Evolutionary conservation across 2,888 invertebrate genomes (phyloP), one percentile per base, ranked within the genome.

Genomic region (Epinotia ramella): DNA sequence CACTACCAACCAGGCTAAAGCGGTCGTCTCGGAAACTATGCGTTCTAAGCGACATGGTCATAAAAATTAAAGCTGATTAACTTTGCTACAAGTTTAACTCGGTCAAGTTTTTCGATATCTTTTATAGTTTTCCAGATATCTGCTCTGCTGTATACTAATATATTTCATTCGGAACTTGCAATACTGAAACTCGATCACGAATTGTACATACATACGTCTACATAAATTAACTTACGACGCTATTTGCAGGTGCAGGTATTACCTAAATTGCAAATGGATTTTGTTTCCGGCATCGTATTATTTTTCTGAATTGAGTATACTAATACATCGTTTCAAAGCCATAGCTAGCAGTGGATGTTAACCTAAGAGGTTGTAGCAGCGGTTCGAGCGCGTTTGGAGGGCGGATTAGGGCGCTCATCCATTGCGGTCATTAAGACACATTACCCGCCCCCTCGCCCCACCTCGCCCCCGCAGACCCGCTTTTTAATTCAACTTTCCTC

Each of bases 401-500:
- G 83, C 85, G 91, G 93, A 93, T 93, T 93, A 92, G 83, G 85
- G 78, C 84, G 88, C 88, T 92, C 91, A 93, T 92, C 93, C 92
- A 90, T 91, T 91, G 93, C 87, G 94, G 94, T 94, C 94, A 94
- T 94, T 94, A 94, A 94, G 94, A 93, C 90, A 93, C 93, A 93
- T 93, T 89, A 90, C 89, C 87, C 88, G 80, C 81, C 82, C 84
- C 81, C 73, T 69, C 70, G 73, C 77, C 79, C 77, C 81, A 68
- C 67, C 28, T 78, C 49, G 75, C 79, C 76, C 79, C 74, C 82
- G 81, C 86, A 85, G 84, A 87, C 88, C 89, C 89, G 89, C 89
- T 92, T 93, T 94, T 94, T 94, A 94, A 94, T 94, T 94, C 94
- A 93, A 94, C 94, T 93, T 94, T 91, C 89, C 88, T 91, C 85